Conservation (phyloP, 2,888 invertebrate genomes). For the Strigamia transsilvanica region DNA sequence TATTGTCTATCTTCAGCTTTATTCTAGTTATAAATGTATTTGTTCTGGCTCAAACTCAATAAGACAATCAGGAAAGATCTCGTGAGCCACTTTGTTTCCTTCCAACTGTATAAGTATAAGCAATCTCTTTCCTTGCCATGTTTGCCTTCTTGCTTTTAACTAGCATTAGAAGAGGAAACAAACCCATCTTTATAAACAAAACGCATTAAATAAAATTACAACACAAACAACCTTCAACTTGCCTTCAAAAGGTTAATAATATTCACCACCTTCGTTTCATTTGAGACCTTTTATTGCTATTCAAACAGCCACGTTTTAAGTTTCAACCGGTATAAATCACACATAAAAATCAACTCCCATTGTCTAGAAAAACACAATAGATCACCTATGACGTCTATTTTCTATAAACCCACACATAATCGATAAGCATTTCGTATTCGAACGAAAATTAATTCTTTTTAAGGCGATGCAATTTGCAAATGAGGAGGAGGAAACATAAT, state of each 20-base stretch:
- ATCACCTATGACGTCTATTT: background rate
- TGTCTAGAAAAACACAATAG: conserved; percentile 16
- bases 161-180: background rate
- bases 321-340: conserved; percentile 18
- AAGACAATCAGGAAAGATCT: background rate
- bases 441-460: background rate
- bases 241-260: background rate
- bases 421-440: background rate
- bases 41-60: conserved; percentile 3
- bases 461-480: background rate
- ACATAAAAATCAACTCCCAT: background rate
- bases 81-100: background rate
- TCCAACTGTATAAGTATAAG: background rate
- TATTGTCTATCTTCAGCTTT: background rate
- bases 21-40: background rate
- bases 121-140: background rate
- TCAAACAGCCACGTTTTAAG: conserved; percentile 9
- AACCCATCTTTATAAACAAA: background rate
- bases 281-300: background rate
- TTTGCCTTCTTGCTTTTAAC: background rate
- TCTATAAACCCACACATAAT: background rate
- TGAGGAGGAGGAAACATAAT: conserved; percentile 1
- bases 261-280: background rate
- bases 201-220: background rate
- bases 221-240: background rate